Base-by-base conservation (phyloP, 92 coral and sea anemone genomes). In the Muricea muricata region DNA sequence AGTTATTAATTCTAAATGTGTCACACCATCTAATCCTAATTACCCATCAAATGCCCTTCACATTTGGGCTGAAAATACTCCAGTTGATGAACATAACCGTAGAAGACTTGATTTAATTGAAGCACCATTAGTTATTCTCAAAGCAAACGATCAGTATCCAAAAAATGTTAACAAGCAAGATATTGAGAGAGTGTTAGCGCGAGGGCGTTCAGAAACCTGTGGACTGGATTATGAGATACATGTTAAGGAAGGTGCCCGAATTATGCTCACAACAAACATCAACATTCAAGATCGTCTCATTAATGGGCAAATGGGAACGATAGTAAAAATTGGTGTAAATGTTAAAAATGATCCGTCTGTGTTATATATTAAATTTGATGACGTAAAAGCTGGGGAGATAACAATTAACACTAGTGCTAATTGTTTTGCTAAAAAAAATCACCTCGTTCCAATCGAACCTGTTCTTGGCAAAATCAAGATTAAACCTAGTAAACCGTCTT, bases 301-400 rank as follows among this genome's bases (percentile, higher is more conserved):
- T 29, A 91, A 92, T 90, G 97, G 93, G 7, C 91, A 93, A 79
- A 48, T 93, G 35, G 94, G 97, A 15, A 91, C 97, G 23, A 84
- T 91, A 4, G 18, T 86, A 9, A 87, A 31, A 67, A 65, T 89
- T 5, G 69, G 5, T 12, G 57, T 79, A 13, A 84, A 91, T 52
- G 39, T 45, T 70, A 87, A 26, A 25, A 87, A 45, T 2, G 86
- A 75, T 21, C 87, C 93, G 31, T n/a, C 79, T 34, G 69, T 73
- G 28, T 45, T 93, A 9, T 91, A n/a, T n/a, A n/a, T n/a, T n/a
- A n/a, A n/a, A n/a, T n/a, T n/a, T n/a, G n/a, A n/a, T n/a, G n/a
- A n/a, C n/a, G n/a, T n/a, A n/a, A n/a, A n/a, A n/a, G n/a, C n/a
- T n/a, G n/a, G n/a, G n/a, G n/a, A n/a, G n/a, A 31, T 17, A 29